Evolutionary conservation across 2,888 invertebrate genomes (phyloP), one percentile per base, ranked within the genome.

Genomic region (Amphiduros pacificus): DNA sequence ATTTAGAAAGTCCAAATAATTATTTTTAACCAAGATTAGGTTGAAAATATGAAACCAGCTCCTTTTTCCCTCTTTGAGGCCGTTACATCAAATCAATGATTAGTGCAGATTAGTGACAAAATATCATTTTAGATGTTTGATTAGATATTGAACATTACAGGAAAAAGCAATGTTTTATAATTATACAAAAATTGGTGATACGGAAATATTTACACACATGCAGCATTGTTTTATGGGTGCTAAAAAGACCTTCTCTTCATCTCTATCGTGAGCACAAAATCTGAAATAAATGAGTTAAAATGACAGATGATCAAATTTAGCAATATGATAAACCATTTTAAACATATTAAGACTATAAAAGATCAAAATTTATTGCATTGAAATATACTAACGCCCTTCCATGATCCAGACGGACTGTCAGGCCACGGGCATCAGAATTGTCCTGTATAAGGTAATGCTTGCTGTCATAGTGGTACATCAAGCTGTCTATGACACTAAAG

Each of bases 391-490:
- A 70, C 69, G 71, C 65, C 60, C 71, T 50, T 17, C 71, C 71
- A 51, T 71, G 71, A 32, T 71, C 71, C 24, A 71, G 60, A 29
- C 71, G 31, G 9, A 71, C 66, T 11, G 68, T 71, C 11, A 66
- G 49, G 4, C 69, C 69, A n/a, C 61, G 51, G 24, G 70, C 66
- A 14, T 27, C 20, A 22, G 57, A 55, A 27, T 60, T 55, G 50
- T 70, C 68, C 22, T 54, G 20, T 5, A 71, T 36, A 4, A 59
- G 50, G 55, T 71, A 71, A 48, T 71, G 71, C 41, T 71, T 71
- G 52, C 61, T 64, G 63, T 71, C 71, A 56, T 58, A 71, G 55
- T 71, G 71, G 51, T 66, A 66, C 69, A 70, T 68, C 20, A 71
- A 40, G 11, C 63, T 59, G 36, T 71, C 71, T 11, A 71, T 53